Base-by-base conservation (phyloP, 2,888 invertebrate genomes). In the Philopedon plagiatum region DNA sequence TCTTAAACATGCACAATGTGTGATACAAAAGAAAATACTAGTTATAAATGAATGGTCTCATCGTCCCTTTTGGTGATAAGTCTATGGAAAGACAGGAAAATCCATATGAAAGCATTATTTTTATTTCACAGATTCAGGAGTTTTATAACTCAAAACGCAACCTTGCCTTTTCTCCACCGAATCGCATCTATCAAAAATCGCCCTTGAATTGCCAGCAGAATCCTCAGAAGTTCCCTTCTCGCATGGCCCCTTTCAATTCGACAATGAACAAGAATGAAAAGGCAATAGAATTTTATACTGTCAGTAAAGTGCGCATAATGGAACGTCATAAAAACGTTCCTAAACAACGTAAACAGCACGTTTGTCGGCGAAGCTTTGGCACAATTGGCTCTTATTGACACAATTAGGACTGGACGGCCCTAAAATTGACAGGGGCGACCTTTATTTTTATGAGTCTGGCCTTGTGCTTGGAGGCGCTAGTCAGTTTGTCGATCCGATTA, bases 311-410 rank as follows among this genome's bases (percentile, higher is more conserved):
- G 23, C 23, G 39, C 5, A 62, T 61, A 62, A 68, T 39, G 34
- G 54, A 15, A 37, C 49, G 54, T 62, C 62, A 21, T 62, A 68
- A 68, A 68, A 68, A 62, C 54, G 60, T 68, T 19, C 18, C 61
- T 51, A 54, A 54, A 32, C 23, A 68, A 62, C 54, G 68, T 68
- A 68, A 68, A 68, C 51, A 68, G 21, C 68, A 68, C 68, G 68
- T 62, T 68, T 68, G 65, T 66, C 65, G 65, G 65, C 65, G 13
- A 13, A 26, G 39, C 26, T n/a, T 32, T 15, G 34, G 32, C 56
- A 66, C 65, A 66, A 66, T 57, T 44, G 65, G 19, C 58, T 13
- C 41, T 66, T 66, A 66, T 66, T 66, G 65, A 44, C 21, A 57
- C 57, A 66, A 66, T 57, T 57, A 57, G 65, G 57, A 60, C 15